phyloP scores from a whole-genome alignment of 2,888 invertebrate genomes.

The Epirrhoe tristata region DNA sequence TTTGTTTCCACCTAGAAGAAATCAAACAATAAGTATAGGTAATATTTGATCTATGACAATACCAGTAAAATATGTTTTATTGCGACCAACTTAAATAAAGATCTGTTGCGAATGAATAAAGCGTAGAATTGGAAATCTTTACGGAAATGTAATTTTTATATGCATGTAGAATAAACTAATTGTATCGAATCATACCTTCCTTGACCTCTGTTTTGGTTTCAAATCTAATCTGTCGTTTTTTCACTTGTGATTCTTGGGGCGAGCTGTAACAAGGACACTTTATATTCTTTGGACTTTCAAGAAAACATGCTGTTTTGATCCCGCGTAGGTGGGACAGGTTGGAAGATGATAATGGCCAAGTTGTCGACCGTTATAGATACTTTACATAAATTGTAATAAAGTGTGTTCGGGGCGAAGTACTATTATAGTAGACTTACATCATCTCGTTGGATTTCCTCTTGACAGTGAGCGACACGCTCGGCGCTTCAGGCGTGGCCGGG shows the following conservation, averaged over 20 bases:
- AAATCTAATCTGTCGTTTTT: slow-evolving; percentile 72
- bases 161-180: background rate
- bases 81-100: too few species aligned
- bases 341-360: too few species aligned
- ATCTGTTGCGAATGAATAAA: too few species aligned
- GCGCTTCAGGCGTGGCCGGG: slow-evolving; percentile 55
- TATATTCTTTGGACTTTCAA: background rate
- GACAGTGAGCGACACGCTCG: slow-evolving; percentile 50
- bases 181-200: slow-evolving; percentile 54
- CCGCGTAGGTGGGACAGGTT: too few species aligned
- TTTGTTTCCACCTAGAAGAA: slow-evolving; percentile 53
- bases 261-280: slow-evolving; percentile 46
- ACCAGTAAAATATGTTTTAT: too few species aligned
- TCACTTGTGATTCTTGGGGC: slow-evolving; percentile 53
- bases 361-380: too few species aligned
- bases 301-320: too few species aligned
- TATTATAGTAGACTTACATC: slow-evolving; percentile 14
- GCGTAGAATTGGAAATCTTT: background rate
- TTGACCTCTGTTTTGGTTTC: slow-evolving; percentile 50
- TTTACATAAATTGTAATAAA: background rate
- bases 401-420: too few species aligned
- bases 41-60: too few species aligned
- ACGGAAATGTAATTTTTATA: background rate
- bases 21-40: background rate
- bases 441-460: slow-evolving; percentile 60